Evolutionary conservation across 92 coral and sea anemone species (phyloP).

Genomic region (Meandrina meandrites): DNA sequence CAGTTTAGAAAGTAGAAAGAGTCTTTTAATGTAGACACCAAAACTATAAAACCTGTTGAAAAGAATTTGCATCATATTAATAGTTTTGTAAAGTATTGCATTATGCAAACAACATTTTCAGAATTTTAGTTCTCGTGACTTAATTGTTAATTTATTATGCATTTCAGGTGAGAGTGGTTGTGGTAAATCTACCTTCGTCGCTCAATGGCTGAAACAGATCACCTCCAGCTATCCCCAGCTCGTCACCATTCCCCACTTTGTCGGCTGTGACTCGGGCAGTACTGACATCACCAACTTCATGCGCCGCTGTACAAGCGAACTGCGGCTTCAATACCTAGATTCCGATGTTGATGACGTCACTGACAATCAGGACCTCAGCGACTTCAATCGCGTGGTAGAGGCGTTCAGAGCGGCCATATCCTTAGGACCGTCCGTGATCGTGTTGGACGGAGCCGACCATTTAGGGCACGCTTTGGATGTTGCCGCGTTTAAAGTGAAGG

Average conservation of each 20-base stretch:
- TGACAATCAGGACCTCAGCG: conserved; percentile 67
- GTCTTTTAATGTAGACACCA: too few species aligned
- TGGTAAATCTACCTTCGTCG: conserved; percentile 83
- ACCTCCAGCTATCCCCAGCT: conserved; percentile 68
- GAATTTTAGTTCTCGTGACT: too few species aligned
- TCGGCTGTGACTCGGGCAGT: conserved; percentile 81
- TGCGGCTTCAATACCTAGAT: conserved; percentile 82
- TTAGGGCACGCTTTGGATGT: conserved; percentile 78
- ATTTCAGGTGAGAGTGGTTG: conserved; percentile 88
- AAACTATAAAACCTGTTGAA: too few species aligned
- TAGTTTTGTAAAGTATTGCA: too few species aligned
- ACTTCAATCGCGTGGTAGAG: conserved; percentile 74
- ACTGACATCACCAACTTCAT: conserved; percentile 83
- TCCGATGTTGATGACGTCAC: conserved; percentile 55
- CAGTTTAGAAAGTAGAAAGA: too few species aligned
- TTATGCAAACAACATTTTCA: too few species aligned
- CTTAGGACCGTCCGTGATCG: conserved; percentile 84
- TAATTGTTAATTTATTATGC: background rate
- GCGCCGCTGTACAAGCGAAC: conserved; percentile 94
- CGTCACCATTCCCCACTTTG: conserved; percentile 84
- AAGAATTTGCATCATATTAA: too few species aligned
- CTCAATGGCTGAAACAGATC: conserved; percentile 87
- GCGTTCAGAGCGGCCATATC: conserved; percentile 90
- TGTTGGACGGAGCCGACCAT: conserved; percentile 84
- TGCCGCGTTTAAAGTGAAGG: conserved; percentile 80